Evolutionary conservation across 2,888 invertebrate species (phyloP), one percentile per base, ranked within the genome.

Genomic region (Aquatica leii): DNA sequence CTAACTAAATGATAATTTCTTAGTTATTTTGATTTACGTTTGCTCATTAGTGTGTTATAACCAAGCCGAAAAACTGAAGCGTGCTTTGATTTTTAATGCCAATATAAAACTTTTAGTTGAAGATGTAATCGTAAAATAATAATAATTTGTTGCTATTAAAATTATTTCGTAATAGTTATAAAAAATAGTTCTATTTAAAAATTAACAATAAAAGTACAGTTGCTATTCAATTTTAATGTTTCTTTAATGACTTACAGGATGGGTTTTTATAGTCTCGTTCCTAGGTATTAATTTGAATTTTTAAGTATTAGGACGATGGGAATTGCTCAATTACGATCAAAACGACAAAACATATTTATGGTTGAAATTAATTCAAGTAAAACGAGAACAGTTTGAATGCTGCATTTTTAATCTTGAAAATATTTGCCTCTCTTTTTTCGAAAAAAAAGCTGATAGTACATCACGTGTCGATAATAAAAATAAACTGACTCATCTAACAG

Each of bases 31-130:
- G 56, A 56, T 56, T 46, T 34, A 56, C 46, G 48, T 4, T 31
- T 31, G 34, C 34, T 56, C 56, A 35, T 56, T 56, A 56, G 35
- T 11, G 41, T 34, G 17, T 46, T 35, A 49, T 40, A 21, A 49
- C 48, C 48, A 49, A 35, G 34, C 35, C 34, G 34, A 34, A 57
- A 37, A 8, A 43, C 35, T 12, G 46, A 40, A 49, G 57, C 57
- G 48, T 37, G 57, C 48, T 34, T 57, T 20, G 5, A 49, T 40
- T 57, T 46, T 57, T 35, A 49, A 49, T 57, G n/a, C 9, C 37
- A 11, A 34, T 35, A 21, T 21, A 20, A 49, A 49, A 49, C 11
- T n/a, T n/a, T 12, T 21, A 24, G 49, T 12, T 31, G 24, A 20
- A 18, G 17, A 18, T 46, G 20, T 46, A 49, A 21, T 49, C 3